Evolutionary conservation across 2,797 vertebrate genomes (phyloP).

Genomic region (Acrocephalus scirpaceus): DNA sequence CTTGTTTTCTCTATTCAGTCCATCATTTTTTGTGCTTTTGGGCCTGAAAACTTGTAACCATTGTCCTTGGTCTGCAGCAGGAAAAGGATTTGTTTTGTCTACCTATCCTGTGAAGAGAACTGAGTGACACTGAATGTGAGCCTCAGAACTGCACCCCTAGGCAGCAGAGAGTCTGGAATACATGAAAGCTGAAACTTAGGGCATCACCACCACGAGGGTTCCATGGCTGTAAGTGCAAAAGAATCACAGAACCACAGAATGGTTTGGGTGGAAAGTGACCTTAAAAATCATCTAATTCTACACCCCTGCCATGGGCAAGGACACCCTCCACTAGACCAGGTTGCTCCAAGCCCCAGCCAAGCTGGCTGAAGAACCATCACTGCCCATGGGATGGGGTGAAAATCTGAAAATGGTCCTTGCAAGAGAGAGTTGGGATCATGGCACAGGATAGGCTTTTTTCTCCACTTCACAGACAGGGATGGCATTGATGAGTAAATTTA

Average conservation of each 20-base stretch:
- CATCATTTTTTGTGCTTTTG: background rate
- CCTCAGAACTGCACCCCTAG: background rate
- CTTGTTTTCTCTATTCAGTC: background rate
- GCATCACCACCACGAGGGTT: fast-evolving
- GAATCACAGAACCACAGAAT: background rate
- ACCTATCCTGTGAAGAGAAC: background rate
- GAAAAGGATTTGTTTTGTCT: background rate
- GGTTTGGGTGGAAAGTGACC: background rate
- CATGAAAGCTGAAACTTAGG: background rate
- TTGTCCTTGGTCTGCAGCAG: background rate
- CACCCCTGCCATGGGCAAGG: background rate
- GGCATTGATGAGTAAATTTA: background rate
- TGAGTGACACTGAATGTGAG: background rate
- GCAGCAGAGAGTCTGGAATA: background rate
- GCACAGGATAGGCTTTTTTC: background rate
- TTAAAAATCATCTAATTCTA: background rate
- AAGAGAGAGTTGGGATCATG: fast-evolving
- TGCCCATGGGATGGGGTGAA: background rate
- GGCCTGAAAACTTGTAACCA: background rate
- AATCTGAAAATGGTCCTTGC: background rate
- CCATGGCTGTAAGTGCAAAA: background rate
- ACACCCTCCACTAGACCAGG: background rate
- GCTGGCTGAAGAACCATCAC: background rate
- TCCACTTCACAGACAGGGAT: background rate
- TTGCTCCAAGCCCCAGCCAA: background rate